A percentile compares a stretch with the other conserved stretches of the same genome.
Conservation (phyloP, 2,797 vertebrate genomes). For the Fratercula arctica region DNA sequence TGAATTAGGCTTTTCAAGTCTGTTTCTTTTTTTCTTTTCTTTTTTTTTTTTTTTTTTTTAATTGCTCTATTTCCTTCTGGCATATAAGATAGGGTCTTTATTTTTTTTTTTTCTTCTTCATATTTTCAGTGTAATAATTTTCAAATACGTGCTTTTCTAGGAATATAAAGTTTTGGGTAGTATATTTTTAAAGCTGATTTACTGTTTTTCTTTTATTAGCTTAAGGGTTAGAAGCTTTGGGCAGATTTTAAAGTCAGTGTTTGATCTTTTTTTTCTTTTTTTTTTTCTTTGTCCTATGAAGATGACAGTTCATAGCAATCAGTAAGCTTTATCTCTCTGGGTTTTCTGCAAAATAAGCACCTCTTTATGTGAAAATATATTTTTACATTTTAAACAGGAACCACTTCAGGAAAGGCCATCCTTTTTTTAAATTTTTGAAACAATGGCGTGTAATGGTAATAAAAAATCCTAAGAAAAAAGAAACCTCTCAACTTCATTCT, state of each 20-base stretch:
- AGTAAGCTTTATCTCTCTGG: constrained; percentile 15
- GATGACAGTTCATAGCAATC: constrained; percentile 15
- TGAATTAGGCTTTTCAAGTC: neutral
- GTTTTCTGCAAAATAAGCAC: constrained; percentile 3
- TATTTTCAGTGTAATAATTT: constrained; percentile 16
- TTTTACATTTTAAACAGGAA: neutral
- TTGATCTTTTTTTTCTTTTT: neutral
- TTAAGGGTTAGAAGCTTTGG: constrained; percentile 36
- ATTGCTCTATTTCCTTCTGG: neutral
- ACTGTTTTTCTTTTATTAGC: constrained; percentile 29
- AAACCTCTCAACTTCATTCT: neutral
- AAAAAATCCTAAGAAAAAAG: neutral
- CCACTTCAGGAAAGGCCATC: neutral
- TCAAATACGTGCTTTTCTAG: neutral
- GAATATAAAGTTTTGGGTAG: neutral
- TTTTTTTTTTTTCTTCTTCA: neutral
- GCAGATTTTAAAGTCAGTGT: constrained; percentile 11
- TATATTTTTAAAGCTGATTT: constrained; percentile 29
- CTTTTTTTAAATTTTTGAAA: neutral
- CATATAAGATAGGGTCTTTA: neutral
- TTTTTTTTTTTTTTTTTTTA: neutral
- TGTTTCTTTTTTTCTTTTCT: neutral
- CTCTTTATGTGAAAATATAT: neutral
- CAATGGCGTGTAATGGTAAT: neutral
- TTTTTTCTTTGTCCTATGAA: neutral